Conservation (phyloP, 2,797 vertebrate genomes). For the Hypotaenidia philippensis region DNA sequence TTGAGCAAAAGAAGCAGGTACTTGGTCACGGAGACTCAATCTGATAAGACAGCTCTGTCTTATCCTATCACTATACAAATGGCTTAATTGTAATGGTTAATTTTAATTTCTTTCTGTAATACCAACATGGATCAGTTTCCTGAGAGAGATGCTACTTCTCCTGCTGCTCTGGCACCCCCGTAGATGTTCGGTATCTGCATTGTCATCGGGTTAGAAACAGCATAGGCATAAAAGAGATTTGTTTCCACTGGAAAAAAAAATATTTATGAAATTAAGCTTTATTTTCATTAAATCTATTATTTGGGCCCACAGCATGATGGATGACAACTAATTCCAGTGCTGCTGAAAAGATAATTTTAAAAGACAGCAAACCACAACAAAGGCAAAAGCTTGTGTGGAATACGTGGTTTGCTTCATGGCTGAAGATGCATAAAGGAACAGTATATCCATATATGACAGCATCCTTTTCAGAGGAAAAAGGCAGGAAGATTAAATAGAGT, state of each 20-base stretch:
- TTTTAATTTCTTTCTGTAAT: neutral
- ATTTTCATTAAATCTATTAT: neutral
- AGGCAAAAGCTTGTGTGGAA: neutral
- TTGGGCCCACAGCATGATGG: neutral
- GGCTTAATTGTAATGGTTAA: neutral
- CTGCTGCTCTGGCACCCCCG: neutral
- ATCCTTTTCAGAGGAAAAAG: constrained; percentile 28
- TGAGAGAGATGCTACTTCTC: neutral
- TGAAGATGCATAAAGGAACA: neutral
- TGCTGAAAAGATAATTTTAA: constrained; percentile 18
- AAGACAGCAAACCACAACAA: constrained; percentile 22
- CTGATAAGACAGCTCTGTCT: constrained; percentile 16
- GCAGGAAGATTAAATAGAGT: constrained; percentile 32
- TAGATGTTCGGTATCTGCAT: neutral
- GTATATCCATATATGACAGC: neutral
- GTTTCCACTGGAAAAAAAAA: neutral
- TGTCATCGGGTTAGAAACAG: constrained; percentile 4
- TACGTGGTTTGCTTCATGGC: neutral
- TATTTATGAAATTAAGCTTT: neutral
- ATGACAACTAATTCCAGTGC: neutral
- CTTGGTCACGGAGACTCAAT: neutral
- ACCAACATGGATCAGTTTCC: fast-evolving
- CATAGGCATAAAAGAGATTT: neutral
- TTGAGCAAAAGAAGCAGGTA: constrained; percentile 13
- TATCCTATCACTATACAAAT: neutral